phyloP scores from a whole-genome alignment of 2,113 vertebrate genomes.

The Dendrocopos noguchii region DNA sequence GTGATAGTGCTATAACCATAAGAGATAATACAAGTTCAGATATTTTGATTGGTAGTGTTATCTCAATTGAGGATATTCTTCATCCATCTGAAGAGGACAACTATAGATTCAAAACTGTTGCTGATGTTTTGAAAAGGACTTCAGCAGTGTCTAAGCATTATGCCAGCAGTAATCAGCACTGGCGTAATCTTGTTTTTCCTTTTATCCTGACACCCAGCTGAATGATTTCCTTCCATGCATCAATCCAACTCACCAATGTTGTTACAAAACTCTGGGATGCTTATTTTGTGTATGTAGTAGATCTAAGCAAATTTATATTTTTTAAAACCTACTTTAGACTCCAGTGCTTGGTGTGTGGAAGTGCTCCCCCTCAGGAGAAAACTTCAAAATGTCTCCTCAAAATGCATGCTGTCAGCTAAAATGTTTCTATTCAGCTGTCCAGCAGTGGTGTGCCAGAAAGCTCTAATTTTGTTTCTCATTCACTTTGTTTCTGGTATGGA shows the following conservation, averaged over 20 bases:
- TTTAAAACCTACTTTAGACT: background rate
- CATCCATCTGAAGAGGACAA: background rate
- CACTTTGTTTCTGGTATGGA: background rate
- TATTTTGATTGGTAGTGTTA: background rate
- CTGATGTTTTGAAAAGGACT: background rate
- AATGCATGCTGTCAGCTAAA: background rate
- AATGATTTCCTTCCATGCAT: background rate
- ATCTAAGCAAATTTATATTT: background rate
- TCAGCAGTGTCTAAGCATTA: background rate
- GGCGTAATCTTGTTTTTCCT: background rate
- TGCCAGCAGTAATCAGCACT: background rate
- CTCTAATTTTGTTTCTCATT: background rate
- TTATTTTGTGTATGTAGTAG: background rate
- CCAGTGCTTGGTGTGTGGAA: background rate
- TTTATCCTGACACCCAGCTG: background rate
- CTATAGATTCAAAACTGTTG: background rate
- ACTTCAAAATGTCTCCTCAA: background rate
- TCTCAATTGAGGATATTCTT: background rate
- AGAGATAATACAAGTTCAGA: background rate
- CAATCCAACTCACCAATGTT: background rate
- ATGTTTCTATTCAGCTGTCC: background rate
- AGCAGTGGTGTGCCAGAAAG: accelerated
- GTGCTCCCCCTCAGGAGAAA: background rate
- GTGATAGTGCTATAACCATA: background rate
- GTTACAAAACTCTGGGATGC: background rate